Percentiles rank a stretch among this genome's conserved stretches.
These are phyloP conservation scores for Rhagonycha fulva DNA, from an alignment of 2,888 invertebrate genomes.

Conservation along the genomic window DNA sequence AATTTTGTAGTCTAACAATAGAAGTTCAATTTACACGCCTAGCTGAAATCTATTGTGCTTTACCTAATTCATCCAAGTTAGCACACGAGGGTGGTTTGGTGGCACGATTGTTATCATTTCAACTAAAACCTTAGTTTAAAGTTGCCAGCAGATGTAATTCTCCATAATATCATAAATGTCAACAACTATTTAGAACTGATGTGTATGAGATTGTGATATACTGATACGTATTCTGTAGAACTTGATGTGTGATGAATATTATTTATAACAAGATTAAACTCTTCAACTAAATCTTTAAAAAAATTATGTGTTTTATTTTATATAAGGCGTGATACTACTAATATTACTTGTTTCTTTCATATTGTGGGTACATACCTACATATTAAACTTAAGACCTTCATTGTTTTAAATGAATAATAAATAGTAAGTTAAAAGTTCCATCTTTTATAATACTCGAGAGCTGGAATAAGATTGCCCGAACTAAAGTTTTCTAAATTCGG, in stretches of 20 bases:
- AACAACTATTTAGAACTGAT: not conserved
- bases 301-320: not conserved
- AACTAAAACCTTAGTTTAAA: constrained; percentile 12
- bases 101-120: constrained; percentile 27
- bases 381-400: no score
- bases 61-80: constrained; percentile 44
- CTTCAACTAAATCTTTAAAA: not conserved
- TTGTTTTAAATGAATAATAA: no score
- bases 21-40: constrained; percentile 47
- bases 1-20: constrained; percentile 45
- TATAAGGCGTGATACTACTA: no score
- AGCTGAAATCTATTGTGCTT: constrained; percentile 47
- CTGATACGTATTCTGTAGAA: not conserved
- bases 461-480: no score
- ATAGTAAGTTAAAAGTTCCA: no score
- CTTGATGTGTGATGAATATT: not conserved
- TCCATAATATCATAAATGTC: constrained; percentile 1
- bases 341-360: not conserved
- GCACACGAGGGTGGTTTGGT: constrained; percentile 40
- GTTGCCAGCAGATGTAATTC: constrained; percentile 20
- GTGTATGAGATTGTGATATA: not conserved
- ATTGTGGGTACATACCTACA: no score
- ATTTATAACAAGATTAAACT: not conserved
- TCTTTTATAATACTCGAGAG: no score
- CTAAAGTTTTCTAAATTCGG: no score